These are phyloP conservation scores for Drosophila ohnishii DNA, from an alignment of 1,140 invertebrate species.

Conservation along the genomic window DNA sequence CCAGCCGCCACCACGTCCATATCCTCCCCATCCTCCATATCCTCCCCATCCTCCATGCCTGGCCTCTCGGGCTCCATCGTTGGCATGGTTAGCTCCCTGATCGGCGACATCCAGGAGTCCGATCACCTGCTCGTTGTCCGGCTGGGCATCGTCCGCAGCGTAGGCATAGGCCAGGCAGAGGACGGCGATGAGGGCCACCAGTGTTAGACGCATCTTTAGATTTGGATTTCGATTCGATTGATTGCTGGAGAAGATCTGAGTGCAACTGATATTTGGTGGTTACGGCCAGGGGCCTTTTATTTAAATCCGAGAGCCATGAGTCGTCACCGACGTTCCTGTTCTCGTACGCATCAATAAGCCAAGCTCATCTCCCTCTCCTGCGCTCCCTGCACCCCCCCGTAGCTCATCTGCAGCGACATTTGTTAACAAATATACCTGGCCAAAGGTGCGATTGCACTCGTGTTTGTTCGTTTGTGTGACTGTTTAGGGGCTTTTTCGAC, in stretches of 20 bases:
- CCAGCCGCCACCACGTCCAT: constrained; percentile 1
- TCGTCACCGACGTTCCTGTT: constrained; percentile 40
- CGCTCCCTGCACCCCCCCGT: not conserved
- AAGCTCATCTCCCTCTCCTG: not conserved
- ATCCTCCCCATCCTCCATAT: constrained; percentile 12
- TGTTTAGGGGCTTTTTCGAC: constrained; percentile 48
- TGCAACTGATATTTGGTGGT: constrained; percentile 44
- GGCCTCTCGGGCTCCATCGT: constrained; percentile 45
- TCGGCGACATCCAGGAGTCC: constrained; percentile 48
- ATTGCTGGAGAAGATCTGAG: constrained; percentile 24
- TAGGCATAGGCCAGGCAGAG: constrained; percentile 49
- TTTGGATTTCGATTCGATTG: constrained; percentile 11
- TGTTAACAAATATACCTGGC: not conserved
- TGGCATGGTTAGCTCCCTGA: constrained; percentile 40
- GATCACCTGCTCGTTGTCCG: constrained; percentile 22
- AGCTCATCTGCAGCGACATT: not conserved
- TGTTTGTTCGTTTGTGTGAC: constrained; percentile 2
- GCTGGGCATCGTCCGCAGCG: constrained; percentile 27
- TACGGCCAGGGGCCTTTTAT: constrained; percentile 40
- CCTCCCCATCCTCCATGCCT: constrained; percentile 27
- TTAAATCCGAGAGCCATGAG: constrained; percentile 18
- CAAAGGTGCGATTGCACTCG: constrained; percentile 15
- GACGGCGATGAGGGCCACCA: constrained; percentile 38
- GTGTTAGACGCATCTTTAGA: constrained; percentile 46
- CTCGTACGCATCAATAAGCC: constrained; percentile 51